Evolutionary conservation across 2,888 invertebrate genomes (phyloP), one percentile per base, ranked within the genome.

Genomic region (Xylocampa areola): DNA sequence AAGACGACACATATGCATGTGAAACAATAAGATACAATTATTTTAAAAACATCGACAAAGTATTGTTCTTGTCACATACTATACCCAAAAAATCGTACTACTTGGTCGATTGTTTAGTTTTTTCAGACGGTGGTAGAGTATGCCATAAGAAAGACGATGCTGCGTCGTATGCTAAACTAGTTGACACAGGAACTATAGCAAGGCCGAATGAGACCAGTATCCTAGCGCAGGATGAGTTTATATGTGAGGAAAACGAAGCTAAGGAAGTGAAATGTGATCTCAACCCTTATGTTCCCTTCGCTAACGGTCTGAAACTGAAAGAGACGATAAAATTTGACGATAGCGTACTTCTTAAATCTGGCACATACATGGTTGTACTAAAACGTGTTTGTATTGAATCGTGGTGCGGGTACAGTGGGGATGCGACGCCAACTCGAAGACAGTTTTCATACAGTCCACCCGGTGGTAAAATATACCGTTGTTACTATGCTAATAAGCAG

Each of bases 331-430:
- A 83, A 48, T 76, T 77, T 0, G 73, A 75, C 36, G 77, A 75
- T 3, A 81, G 84, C 30, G 73, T 93, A 10, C 72, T 92, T n/a
- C 68, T 93, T 1, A 91, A 88, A 63, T 82, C 81, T 1, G 87
- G 83, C 2, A 62, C 68, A 0, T 74, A 76, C 30, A 58, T 90
- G 1, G 79, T 88, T 0, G 60, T 74, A 7, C 63, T 94, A 19
- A 79, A 79, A 32, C 80, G 83, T 19, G 77, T 67, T 14, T 93
- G 92, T 67, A 61, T 79, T 10, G 79, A 62, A 0, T 36, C 64
- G 1, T 91, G 91, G 91, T 93, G 92, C 52, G 92, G 91, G 1
- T 92, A 81, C 50, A 84, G 67, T 45, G 92, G 91, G 0, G 32
- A 37, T 1, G 57, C 84, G 36, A 29, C 63, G 13, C 44, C 68